phyloP scores from a whole-genome alignment of 2,797 vertebrate species.

The Crocodylus rhombifer region DNA sequence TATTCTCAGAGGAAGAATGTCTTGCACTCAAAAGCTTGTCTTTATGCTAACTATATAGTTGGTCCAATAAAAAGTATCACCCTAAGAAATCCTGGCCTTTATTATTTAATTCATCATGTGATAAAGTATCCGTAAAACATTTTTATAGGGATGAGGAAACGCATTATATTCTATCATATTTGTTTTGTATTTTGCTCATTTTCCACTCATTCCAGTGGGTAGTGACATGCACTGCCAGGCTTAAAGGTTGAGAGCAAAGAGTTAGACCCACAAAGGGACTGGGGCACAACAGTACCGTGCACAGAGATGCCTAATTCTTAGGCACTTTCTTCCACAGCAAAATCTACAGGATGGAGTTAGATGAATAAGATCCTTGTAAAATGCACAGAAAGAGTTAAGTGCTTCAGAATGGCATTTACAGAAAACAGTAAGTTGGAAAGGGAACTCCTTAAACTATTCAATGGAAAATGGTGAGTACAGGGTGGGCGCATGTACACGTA shows the following conservation, averaged over 20 bases:
- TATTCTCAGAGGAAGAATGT: too few species aligned
- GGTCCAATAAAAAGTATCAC: too few species aligned
- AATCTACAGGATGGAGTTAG: fast-evolving
- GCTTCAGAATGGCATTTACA: background rate
- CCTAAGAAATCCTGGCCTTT: too few species aligned
- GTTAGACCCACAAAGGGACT: background rate
- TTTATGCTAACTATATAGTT: too few species aligned
- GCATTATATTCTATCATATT: background rate
- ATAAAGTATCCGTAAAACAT: background rate
- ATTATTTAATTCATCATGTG: too few species aligned
- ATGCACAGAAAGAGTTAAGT: background rate
- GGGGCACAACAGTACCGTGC: fast-evolving
- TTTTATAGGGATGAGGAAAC: too few species aligned
- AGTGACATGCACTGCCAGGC: background rate
- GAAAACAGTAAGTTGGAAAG: too few species aligned
- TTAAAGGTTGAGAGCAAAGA: background rate
- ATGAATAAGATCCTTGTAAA: background rate
- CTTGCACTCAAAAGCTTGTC: too few species aligned
- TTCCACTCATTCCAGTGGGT: background rate
- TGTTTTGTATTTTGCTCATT: background rate
- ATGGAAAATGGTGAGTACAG: background rate
- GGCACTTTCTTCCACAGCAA: fast-evolving
- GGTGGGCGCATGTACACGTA: too few species aligned
- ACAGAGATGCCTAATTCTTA: background rate
- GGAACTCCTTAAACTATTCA: background rate